phyloP scores from a whole-genome alignment of 2,888 invertebrate genomes.

The Bellardia bayeri region DNA sequence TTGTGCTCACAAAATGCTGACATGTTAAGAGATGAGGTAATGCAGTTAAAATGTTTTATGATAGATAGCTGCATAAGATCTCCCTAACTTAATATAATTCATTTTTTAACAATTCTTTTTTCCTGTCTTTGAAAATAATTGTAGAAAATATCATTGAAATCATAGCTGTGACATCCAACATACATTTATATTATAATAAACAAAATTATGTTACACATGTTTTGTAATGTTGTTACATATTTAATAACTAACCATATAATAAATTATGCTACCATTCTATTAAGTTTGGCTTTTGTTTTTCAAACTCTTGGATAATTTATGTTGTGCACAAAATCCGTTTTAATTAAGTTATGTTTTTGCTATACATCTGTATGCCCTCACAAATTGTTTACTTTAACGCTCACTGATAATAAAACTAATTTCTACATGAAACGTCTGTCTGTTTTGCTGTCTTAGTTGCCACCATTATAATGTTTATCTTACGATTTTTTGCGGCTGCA shows the following conservation, averaged over 20 bases:
- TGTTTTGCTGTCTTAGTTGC: not conserved
- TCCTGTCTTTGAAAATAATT: too few relatives aligned
- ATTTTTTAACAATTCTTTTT: too few relatives aligned
- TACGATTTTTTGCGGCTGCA: not conserved
- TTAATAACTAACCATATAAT: not conserved
- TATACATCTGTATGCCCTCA: slow-evolving; percentile 45
- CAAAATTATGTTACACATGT: too few relatives aligned
- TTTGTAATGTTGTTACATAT: too few relatives aligned
- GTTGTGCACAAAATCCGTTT: slow-evolving; percentile 30
- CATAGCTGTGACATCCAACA: too few relatives aligned
- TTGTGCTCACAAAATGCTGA: too few relatives aligned
- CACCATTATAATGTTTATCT: not conserved
- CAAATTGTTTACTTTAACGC: slow-evolving; percentile 31
- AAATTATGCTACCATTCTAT: slow-evolving; percentile 34
- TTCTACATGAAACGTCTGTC: slow-evolving; percentile 28
- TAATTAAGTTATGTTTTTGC: slow-evolving; percentile 49
- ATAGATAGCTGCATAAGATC: too few relatives aligned
- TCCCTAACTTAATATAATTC: too few relatives aligned
- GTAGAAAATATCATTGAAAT: too few relatives aligned
- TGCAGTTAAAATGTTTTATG: too few relatives aligned
- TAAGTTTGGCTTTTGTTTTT: not conserved
- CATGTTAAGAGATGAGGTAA: too few relatives aligned
- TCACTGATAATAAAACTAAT: slow-evolving; percentile 56
- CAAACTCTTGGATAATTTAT: slow-evolving; percentile 22
- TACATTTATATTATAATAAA: too few relatives aligned